Conservation (phyloP, 2,113 vertebrate species). For the Falcunculus frontatus region DNA sequence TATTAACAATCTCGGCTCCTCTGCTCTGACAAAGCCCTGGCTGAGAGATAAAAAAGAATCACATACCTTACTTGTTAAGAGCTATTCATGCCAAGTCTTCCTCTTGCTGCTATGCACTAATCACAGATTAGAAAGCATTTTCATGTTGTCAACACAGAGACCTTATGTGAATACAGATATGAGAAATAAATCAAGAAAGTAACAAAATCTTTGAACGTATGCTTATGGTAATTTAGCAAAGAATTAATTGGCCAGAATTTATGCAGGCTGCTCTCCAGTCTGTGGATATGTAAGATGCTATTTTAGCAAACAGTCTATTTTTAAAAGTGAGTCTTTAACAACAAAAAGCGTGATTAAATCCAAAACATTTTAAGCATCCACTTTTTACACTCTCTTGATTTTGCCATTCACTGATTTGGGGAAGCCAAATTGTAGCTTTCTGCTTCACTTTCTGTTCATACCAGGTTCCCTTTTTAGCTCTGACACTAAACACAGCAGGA, state of each 20-base stretch:
- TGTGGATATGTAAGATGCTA: neutral
- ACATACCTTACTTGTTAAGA: conserved; percentile 2
- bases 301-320: neutral
- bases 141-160: neutral
- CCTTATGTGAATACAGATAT: neutral
- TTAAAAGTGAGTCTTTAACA: neutral
- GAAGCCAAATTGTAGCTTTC: neutral
- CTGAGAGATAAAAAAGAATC: conserved; percentile 31
- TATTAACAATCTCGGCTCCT: neutral
- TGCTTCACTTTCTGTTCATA: neutral
- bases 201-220: neutral
- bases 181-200: neutral
- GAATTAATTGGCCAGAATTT: neutral
- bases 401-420: neutral
- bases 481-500: neutral
- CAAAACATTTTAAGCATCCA: neutral
- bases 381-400: neutral
- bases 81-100: neutral
- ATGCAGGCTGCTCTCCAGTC: neutral
- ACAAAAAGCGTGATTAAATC: neutral
- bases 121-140: conserved; percentile 11
- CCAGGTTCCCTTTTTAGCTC: neutral
- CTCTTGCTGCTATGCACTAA: neutral
- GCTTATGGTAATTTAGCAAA: neutral
- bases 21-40: conserved; percentile 36